Evolutionary conservation across 2,113 vertebrate species (phyloP).

Genomic region (Gambusia affinis): DNA sequence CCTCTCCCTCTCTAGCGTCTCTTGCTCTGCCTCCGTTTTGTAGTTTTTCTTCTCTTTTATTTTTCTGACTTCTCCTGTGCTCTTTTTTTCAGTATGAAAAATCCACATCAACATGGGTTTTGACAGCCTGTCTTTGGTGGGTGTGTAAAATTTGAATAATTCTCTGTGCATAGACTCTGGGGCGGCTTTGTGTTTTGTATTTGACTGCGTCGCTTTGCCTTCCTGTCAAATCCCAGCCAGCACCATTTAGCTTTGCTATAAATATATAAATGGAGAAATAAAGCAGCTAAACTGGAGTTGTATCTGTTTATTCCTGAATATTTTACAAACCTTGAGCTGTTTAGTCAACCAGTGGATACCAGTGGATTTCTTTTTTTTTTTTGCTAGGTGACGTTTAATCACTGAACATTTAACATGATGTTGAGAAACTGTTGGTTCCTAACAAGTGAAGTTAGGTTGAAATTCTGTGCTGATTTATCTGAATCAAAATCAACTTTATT

Average conservation of each 20-base stretch:
- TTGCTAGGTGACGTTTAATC: not conserved
- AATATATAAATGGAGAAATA: not conserved
- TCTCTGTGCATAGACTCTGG: slow-evolving; percentile 48
- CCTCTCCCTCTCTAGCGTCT: slow-evolving; percentile 12
- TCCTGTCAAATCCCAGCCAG: slow-evolving; percentile 36
- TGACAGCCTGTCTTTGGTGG: slow-evolving; percentile 67
- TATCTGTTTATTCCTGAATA: not conserved
- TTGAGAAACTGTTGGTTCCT: not conserved
- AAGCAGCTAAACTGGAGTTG: slow-evolving; percentile 6
- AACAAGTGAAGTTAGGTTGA: not conserved
- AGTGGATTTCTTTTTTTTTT: not conserved
- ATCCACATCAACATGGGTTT: slow-evolving; percentile 58
- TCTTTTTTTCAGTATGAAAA: slow-evolving; percentile 50
- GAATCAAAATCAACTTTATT: too few relatives aligned
- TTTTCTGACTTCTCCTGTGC: slow-evolving; percentile 14
- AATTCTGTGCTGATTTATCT: not conserved
- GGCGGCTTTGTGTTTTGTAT: slow-evolving; percentile 43
- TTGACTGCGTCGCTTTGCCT: slow-evolving; percentile 47
- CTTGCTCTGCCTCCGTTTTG: slow-evolving; percentile 7
- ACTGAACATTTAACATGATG: not conserved
- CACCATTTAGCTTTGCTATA: slow-evolving; percentile 17
- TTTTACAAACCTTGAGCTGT: slow-evolving; percentile 7
- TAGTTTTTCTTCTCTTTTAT: slow-evolving; percentile 8
- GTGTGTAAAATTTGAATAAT: slow-evolving; percentile 64
- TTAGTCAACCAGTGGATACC: slow-evolving; percentile 3